A percentile compares a stretch with the other conserved stretches of the same genome.
Conservation (phyloP, 1,140 invertebrate genomes). For the Panagrolaimus sp. region DNA sequence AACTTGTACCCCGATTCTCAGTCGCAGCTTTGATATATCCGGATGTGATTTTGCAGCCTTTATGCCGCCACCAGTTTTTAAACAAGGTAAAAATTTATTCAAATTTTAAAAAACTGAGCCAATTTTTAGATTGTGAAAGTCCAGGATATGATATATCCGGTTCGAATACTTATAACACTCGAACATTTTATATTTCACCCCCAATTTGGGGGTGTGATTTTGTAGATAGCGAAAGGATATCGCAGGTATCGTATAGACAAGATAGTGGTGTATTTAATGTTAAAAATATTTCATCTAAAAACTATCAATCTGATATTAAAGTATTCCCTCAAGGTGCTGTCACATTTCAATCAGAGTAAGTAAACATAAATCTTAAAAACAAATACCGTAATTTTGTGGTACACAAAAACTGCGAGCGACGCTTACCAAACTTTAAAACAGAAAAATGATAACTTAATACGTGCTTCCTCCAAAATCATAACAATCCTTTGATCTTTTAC, state of each 20-base stretch:
- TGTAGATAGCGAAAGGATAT: not conserved
- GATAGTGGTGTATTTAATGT: not conserved
- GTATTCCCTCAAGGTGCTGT: not conserved
- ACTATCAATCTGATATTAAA: not conserved
- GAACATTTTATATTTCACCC: not conserved
- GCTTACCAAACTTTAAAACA: no score
- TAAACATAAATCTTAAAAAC: not conserved
- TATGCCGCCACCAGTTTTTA: constrained; percentile 13
- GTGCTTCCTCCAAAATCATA: no score
- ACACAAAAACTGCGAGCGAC: no score
- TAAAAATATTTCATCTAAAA: not conserved
- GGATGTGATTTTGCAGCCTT: not conserved
- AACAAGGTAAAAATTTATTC: not conserved
- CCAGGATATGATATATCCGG: not conserved
- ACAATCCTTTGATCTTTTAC: no score
- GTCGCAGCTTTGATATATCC: not conserved
- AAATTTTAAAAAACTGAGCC: not conserved
- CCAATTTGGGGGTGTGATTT: not conserved
- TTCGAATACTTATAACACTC: not conserved
- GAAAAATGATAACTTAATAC: no score
- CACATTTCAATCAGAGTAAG: not conserved
- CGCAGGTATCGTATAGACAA: not conserved
- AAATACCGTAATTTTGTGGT: not conserved
- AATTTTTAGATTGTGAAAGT: not conserved
- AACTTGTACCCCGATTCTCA: not conserved